phyloP scores from a whole-genome alignment of 1,140 invertebrate species.

The Episyrphus balteatus region DNA sequence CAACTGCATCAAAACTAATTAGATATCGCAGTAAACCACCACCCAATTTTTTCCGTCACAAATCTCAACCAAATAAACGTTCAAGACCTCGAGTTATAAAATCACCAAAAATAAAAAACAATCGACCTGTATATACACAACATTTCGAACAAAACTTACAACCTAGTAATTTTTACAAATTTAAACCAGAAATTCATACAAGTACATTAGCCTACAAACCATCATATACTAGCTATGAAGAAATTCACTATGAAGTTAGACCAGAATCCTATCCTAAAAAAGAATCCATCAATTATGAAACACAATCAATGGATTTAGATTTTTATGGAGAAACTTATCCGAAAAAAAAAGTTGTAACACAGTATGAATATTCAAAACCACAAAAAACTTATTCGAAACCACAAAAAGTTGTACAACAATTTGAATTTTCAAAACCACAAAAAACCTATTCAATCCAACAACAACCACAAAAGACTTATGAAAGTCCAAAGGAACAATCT shows the following conservation, averaged over 20 bases:
- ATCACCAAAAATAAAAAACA: constrained; percentile 21
- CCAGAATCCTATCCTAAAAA: too few relatives aligned
- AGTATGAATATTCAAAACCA: background rate
- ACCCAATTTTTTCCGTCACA: constrained; percentile 6
- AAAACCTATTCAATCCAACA: constrained; percentile 1
- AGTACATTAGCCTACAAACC: too few relatives aligned
- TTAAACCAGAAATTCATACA: too few relatives aligned
- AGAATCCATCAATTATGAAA: constrained; percentile 19
- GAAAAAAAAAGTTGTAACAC: constrained; percentile 16
- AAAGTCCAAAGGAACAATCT: constrained; percentile 11
- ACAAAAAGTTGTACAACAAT: constrained; percentile 1
- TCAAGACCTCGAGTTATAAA: constrained; percentile 17
- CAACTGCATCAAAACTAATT: constrained; percentile 19
- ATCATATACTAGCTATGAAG: too few relatives aligned
- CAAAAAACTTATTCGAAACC: background rate
- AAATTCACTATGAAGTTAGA: too few relatives aligned
- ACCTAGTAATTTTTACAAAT: too few relatives aligned
- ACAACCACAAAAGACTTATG: constrained; percentile 23
- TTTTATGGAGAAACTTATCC: constrained; percentile 14
- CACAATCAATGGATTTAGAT: constrained; percentile 28
- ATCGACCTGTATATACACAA: constrained; percentile 10
- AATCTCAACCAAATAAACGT: constrained; percentile 8
- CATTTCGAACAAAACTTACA: too few relatives aligned
- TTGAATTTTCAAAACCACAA: background rate
- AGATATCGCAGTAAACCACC: constrained; percentile 23